Evolutionary conservation across 2,888 invertebrate genomes (phyloP).

Genomic region (Anarsia innoxiella): DNA sequence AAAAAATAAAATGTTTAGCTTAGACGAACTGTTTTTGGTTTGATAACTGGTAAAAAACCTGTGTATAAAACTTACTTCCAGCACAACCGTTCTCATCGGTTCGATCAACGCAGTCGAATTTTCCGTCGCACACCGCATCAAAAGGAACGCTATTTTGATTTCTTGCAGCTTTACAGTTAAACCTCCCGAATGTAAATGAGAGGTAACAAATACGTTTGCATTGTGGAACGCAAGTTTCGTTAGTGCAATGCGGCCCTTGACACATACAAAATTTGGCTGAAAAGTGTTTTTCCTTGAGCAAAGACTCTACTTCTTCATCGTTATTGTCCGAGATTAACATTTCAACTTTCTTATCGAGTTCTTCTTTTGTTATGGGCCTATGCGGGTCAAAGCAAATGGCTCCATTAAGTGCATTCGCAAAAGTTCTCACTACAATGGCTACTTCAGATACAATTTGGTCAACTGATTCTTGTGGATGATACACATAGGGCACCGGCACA

Average conservation of each 20-base stretch:
- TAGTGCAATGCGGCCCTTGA: slow-evolving; percentile 28
- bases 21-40: neutral
- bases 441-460: slow-evolving; percentile 32
- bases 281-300: slow-evolving; percentile 15
- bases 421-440: slow-evolving; percentile 31
- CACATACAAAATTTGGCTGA: slow-evolving; percentile 38
- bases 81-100: slow-evolving; percentile 47
- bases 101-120: slow-evolving; percentile 56
- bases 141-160: slow-evolving; percentile 31
- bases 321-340: no score
- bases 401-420: slow-evolving; percentile 33
- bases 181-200: slow-evolving; percentile 35
- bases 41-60: no score
- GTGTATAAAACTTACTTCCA: slow-evolving; percentile 37
- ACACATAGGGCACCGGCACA: no score
- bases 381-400: slow-evolving; percentile 30
- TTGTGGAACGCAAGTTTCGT: slow-evolving; percentile 27
- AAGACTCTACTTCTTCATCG: slow-evolving; percentile 15
- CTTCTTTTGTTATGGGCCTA: slow-evolving; percentile 6
- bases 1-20: slow-evolving; percentile 1
- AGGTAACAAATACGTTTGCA: slow-evolving; percentile 47
- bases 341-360: slow-evolving; percentile 10
- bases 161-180: slow-evolving; percentile 37
- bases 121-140: slow-evolving; percentile 52
- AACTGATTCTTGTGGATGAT: slow-evolving; percentile 4